phyloP scores from a whole-genome alignment of 2,797 vertebrate species.

The Tragelaphus eurycerus region DNA sequence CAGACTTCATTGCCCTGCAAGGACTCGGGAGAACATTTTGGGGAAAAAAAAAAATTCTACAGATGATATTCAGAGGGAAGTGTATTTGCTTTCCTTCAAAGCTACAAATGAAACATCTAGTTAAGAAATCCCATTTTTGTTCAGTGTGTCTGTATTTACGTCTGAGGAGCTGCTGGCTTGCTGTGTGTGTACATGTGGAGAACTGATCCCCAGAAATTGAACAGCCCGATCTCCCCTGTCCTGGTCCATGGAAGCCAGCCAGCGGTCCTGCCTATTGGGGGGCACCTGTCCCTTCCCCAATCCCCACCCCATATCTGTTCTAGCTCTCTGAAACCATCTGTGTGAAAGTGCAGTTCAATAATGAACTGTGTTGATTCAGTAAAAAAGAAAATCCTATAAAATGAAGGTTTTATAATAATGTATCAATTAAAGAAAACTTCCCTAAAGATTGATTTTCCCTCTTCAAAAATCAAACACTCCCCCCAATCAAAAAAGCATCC shows the following conservation, averaged over 20 bases:
- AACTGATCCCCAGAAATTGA: constrained; percentile 69
- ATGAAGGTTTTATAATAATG: neutral
- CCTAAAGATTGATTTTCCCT: neutral
- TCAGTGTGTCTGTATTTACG: constrained; percentile 87
- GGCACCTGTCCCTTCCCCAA: constrained; percentile 29
- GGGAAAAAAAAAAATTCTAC: neutral
- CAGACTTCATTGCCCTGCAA: neutral
- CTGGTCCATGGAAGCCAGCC: constrained; percentile 22
- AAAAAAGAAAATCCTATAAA: neutral
- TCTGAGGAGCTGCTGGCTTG: constrained; percentile 79
- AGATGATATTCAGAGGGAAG: neutral
- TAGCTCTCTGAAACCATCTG: constrained; percentile 77
- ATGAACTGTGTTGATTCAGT: constrained; percentile 82
- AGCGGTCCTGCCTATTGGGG: constrained; percentile 54
- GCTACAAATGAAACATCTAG: neutral
- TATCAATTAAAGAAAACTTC: neutral
- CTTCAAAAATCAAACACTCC: constrained; percentile 14
- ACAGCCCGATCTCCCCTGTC: constrained; percentile 59
- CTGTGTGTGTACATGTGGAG: constrained; percentile 70
- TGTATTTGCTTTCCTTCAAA: neutral
- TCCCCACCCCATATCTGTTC: constrained; percentile 61
- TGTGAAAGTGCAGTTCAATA: constrained; percentile 82
- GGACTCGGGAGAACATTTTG: neutral
- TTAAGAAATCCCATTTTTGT: constrained; percentile 81
- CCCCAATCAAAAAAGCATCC: neutral